Percentiles rank a stretch among this genome's conserved stretches.
These are phyloP conservation scores for Oplegnathus fasciatus DNA, from an alignment of 2,113 vertebrate genomes.

Conservation along the genomic window DNA sequence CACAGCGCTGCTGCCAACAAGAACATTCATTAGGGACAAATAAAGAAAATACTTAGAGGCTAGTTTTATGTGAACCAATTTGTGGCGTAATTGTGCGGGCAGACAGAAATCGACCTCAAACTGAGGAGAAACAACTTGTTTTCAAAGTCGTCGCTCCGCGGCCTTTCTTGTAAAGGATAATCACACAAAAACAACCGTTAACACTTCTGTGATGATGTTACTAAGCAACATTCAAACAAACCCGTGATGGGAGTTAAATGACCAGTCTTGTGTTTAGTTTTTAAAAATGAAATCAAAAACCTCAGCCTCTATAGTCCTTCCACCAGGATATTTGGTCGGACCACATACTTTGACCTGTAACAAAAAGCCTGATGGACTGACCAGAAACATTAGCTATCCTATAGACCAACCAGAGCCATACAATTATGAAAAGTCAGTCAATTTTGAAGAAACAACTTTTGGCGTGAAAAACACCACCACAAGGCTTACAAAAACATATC, in stretches of 20 bases:
- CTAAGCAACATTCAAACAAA: constrained; percentile 66
- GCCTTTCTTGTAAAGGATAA: constrained; percentile 64
- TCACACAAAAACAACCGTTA: constrained; percentile 59
- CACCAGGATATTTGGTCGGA: constrained; percentile 25
- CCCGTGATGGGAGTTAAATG: constrained; percentile 30
- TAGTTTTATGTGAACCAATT: constrained; percentile 81
- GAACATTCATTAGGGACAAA: constrained; percentile 82
- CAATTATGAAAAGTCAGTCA: neutral
- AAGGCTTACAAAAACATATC: neutral
- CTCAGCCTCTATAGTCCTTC: constrained; percentile 5
- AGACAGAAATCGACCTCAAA: constrained; percentile 75
- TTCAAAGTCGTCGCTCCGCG: constrained; percentile 56
- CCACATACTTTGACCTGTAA: constrained; percentile 16
- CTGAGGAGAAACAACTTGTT: constrained; percentile 68
- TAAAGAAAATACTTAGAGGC: constrained; percentile 82
- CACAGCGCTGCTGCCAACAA: constrained; percentile 69
- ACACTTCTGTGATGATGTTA: constrained; percentile 60
- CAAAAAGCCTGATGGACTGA: constrained; percentile 15
- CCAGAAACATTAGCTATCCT: neutral
- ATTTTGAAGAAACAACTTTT: neutral
- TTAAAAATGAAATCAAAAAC: constrained; percentile 27
- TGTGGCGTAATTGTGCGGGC: constrained; percentile 76
- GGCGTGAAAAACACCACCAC: neutral
- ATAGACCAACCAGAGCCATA: neutral
- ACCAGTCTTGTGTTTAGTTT: constrained; percentile 12